Evolutionary conservation across 1,140 invertebrate genomes (phyloP).

Genomic region (Drosophila biarmipes): DNA sequence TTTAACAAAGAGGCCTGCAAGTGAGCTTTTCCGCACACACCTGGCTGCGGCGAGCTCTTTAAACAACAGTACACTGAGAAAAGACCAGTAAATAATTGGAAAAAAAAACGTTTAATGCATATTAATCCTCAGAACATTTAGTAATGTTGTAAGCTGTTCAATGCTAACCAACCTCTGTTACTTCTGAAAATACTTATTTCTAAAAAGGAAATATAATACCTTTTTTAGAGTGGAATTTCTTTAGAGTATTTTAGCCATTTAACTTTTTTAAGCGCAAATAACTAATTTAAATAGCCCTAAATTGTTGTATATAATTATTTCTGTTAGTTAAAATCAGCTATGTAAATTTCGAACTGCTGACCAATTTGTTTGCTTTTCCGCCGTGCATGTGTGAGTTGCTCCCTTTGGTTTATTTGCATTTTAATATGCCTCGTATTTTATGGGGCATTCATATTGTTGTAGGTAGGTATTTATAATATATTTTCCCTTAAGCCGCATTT

Average conservation of each 20-base stretch:
- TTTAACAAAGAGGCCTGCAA: slow-evolving; percentile 37
- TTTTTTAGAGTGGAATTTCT: too few relatives aligned
- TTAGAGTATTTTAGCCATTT: too few relatives aligned
- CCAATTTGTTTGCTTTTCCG: background rate
- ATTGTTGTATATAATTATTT: background rate
- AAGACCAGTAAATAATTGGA: background rate
- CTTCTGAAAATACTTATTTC: too few relatives aligned
- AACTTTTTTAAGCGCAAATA: background rate
- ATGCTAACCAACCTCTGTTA: too few relatives aligned
- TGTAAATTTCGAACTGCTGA: background rate
- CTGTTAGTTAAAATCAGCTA: background rate
- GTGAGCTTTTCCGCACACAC: slow-evolving; percentile 10
- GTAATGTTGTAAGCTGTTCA: too few relatives aligned
- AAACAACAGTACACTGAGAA: slow-evolving; percentile 3
- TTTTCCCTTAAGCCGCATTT: slow-evolving; percentile 71
- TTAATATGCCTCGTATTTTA: slow-evolving; percentile 55
- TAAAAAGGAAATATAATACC: too few relatives aligned
- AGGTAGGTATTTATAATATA: slow-evolving; percentile 48
- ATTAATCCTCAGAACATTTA: too few relatives aligned
- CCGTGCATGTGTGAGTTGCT: slow-evolving; percentile 5
- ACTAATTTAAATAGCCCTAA: background rate
- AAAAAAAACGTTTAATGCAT: background rate
- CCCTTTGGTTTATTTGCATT: slow-evolving; percentile 52
- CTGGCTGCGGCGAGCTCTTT: slow-evolving; percentile 16
- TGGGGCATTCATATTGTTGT: slow-evolving; percentile 48